These are phyloP conservation scores for Ophthalmotilapia sp. DNA, from an alignment of 2,113 vertebrate genomes.

Conservation along the genomic window DNA sequence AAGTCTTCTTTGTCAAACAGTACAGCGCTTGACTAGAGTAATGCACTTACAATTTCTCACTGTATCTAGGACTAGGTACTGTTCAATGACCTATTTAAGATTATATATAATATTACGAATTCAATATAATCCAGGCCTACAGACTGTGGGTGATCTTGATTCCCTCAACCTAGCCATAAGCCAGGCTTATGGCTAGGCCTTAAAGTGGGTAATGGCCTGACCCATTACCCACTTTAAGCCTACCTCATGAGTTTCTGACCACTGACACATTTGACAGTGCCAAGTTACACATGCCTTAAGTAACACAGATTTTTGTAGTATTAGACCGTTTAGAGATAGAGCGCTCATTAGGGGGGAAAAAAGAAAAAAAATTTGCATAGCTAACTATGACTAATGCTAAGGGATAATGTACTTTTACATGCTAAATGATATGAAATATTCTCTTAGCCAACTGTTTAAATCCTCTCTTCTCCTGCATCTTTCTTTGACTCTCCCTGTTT, in stretches of 20 bases:
- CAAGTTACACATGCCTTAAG: not conserved
- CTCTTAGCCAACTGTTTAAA: not conserved
- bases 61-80: not conserved
- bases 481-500: not conserved
- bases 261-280: not conserved
- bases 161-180: not conserved
- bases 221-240: not conserved
- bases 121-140: not conserved
- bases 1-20: not conserved
- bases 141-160: not conserved
- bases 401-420: not conserved
- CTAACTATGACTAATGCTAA: not conserved
- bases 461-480: not conserved
- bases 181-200: not conserved
- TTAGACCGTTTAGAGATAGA: not conserved
- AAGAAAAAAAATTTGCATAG: not conserved
- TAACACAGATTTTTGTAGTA: not conserved
- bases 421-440: not conserved
- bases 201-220: too few relatives aligned
- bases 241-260: not conserved
- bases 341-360: rapidly evolving
- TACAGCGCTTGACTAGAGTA: not conserved
- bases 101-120: not conserved
- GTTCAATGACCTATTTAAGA: not conserved
- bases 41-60: not conserved